These are phyloP conservation scores for Aphidoletes aphidimyza DNA, from an alignment of 2,888 invertebrate species.

Conservation along the genomic window DNA sequence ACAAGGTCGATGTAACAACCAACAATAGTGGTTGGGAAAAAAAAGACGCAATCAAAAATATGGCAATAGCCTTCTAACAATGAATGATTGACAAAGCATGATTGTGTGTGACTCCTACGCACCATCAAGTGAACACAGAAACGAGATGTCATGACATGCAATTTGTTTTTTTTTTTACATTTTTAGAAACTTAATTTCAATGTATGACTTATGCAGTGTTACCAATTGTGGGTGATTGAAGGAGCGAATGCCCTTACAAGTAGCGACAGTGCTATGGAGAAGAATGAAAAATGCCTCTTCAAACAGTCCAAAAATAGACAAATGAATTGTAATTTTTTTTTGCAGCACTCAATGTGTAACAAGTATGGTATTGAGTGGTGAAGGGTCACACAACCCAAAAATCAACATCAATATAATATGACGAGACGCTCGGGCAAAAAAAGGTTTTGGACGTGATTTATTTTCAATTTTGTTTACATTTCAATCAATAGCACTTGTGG, in stretches of 20 bases:
- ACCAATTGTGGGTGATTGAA: not conserved
- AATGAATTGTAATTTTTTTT: too few relatives aligned
- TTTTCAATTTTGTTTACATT: too few relatives aligned
- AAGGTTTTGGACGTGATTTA: too few relatives aligned
- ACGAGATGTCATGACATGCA: conserved; percentile 16
- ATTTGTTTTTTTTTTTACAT: conserved; percentile 3
- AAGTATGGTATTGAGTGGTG: too few relatives aligned
- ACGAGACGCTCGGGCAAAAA: too few relatives aligned
- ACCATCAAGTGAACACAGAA: not conserved
- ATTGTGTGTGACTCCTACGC: not conserved
- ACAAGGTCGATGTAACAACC: not conserved
- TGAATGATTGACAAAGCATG: not conserved
- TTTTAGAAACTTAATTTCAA: conserved; percentile 8
- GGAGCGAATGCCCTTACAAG: not conserved
- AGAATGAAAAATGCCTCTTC: not conserved
- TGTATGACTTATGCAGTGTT: not conserved
- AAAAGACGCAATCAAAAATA: not conserved
- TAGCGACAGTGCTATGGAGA: not conserved
- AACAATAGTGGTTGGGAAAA: not conserved
- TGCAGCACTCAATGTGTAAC: too few relatives aligned
- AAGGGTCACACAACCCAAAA: too few relatives aligned
- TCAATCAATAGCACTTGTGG: too few relatives aligned
- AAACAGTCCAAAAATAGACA: not conserved
- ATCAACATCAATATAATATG: too few relatives aligned
- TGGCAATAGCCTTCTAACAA: not conserved